Percentiles rank a stretch among this genome's conserved stretches.
phyloP scores from a whole-genome alignment of 2,113 vertebrate species.

The Mesoclemmys tuberculata region DNA sequence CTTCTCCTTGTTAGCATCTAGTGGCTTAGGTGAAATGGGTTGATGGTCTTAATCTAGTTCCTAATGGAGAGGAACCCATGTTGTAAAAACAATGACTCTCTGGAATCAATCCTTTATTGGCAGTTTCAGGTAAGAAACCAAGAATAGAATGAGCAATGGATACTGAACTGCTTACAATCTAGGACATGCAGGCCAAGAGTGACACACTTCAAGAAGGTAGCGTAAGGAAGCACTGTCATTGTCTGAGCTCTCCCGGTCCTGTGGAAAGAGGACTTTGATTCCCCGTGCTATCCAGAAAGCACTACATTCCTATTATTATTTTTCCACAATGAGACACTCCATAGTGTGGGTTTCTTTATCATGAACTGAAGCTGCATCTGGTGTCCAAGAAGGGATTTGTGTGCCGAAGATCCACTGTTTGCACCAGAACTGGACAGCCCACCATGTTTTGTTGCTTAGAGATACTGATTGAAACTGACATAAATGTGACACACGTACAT shows the following conservation, averaged over 20 bases:
- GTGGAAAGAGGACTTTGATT: background rate
- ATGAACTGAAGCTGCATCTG: background rate
- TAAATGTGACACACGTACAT: background rate
- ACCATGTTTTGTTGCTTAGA: background rate
- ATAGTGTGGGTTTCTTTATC: background rate
- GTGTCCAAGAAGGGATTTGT: background rate
- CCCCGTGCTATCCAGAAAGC: accelerated
- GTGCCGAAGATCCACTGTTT: background rate
- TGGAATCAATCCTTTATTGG: background rate
- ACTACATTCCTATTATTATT: background rate
- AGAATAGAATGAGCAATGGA: background rate
- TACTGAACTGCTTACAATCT: background rate
- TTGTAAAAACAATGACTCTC: background rate
- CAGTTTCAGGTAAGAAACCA: background rate
- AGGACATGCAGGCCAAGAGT: background rate
- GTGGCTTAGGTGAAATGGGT: background rate
- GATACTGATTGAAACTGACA: background rate
- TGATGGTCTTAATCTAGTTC: background rate
- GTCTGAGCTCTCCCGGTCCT: background rate
- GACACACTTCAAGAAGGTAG: background rate
- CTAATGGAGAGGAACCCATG: background rate
- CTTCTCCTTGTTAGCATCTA: background rate
- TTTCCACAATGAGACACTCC: background rate
- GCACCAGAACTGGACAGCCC: background rate
- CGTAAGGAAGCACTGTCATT: background rate